Percentiles rank a stretch among this genome's conserved stretches.
phyloP scores from a whole-genome alignment of 2,797 vertebrate species.

The Todus mexicanus region DNA sequence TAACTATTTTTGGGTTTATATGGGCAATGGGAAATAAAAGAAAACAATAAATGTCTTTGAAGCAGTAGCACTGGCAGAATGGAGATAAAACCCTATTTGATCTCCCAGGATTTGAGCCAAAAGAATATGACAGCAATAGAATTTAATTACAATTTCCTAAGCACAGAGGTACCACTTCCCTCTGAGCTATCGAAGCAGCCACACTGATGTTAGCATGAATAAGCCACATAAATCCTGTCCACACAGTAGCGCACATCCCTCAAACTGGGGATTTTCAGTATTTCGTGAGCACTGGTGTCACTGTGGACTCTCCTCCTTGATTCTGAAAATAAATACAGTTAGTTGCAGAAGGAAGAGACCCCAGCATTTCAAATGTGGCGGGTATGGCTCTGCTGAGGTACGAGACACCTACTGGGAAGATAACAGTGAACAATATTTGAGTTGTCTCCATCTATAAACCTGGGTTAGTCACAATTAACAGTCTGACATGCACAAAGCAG shows the following conservation, averaged over 20 bases:
- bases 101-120: background rate
- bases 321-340: background rate
- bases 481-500: background rate
- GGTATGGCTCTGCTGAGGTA: background rate
- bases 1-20: background rate
- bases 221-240: background rate
- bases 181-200: background rate
- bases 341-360: background rate
- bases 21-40: background rate
- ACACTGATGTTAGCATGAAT: no score
- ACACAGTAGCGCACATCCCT: background rate
- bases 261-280: background rate
- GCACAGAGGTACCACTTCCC: no score
- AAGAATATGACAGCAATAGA: background rate
- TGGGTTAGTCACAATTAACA: background rate
- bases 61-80: background rate
- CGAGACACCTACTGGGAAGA: background rate
- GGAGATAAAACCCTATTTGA: background rate
- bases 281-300: background rate
- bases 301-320: background rate
- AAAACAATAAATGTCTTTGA: background rate
- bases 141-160: background rate
- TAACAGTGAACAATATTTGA: background rate
- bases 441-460: background rate
- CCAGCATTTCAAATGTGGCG: background rate